Conservation (phyloP, 2,113 vertebrate genomes). For the Bungarus multicinctus region DNA sequence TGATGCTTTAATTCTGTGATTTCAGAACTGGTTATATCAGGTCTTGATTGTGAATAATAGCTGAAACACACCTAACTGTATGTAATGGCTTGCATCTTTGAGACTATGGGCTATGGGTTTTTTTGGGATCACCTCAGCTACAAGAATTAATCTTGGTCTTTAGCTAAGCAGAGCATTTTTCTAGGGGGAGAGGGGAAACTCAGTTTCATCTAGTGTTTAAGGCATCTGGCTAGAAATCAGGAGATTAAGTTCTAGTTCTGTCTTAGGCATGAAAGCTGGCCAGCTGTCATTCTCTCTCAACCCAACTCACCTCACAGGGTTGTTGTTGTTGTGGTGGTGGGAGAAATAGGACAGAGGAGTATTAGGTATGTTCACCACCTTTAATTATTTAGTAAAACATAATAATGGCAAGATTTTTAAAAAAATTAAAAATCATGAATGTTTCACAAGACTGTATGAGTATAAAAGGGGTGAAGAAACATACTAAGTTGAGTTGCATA, state of each 20-base stretch:
- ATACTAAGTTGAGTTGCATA: background rate
- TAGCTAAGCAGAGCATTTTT: background rate
- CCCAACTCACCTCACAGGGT: no score
- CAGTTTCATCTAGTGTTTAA: no score
- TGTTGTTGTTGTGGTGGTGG: no score
- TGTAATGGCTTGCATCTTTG: background rate
- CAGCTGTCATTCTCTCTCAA: no score
- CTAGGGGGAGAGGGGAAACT: background rate
- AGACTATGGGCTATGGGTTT: background rate
- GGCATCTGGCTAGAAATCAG: no score
- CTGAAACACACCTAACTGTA: background rate
- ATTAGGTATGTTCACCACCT: no score
- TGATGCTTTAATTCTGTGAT: background rate
- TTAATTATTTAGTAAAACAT: no score
- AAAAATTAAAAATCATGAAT: background rate
- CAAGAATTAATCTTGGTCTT: background rate
- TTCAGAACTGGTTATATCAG: background rate
- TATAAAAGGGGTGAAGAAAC: background rate
- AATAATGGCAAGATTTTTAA: no score
- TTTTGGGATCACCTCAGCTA: background rate
- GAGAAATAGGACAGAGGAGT: no score
- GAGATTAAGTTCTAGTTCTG: no score
- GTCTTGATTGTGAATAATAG: background rate
- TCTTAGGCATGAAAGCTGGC: no score
- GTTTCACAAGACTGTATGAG: background rate